Evolutionary conservation across 2,113 vertebrate genomes (phyloP), one percentile per base, ranked within the genome.

Genomic region (Cyprinodon variegatus): DNA sequence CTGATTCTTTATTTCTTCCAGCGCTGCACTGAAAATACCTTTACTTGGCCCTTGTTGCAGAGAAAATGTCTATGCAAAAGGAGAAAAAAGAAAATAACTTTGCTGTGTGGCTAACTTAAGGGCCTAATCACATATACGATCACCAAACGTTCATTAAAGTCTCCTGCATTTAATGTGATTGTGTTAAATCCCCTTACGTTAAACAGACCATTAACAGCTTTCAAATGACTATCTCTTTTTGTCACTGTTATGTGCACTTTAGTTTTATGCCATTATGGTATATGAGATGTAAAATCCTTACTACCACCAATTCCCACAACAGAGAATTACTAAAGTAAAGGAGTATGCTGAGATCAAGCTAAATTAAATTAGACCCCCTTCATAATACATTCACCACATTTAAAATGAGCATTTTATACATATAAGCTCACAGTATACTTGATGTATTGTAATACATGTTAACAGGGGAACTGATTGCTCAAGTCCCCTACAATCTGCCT

Each of bases 91-190:
- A 65, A 72, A 70, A 15, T 63, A 72, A 20, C 50, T 70, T 43
- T 48, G 48, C 64, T 82, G 43, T 57, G 76, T 78, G 63, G 65
- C 66, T 67, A 87, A 83, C 77, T 76, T 75, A 73, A 81, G 60
- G 74, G 74, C 38, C 74, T 70, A 53, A 86, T 86, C 74, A 89
- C 75, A 77, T 66, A 75, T 68, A 83, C 84, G 89, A 87, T 77
- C 72, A 76, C 74, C 65, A 67, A 66, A 72, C 72, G 70, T 86
- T 85, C 7, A 72, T 72, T 73, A 40, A 80, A 43, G 70, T 77
- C 68, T 87, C 81, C 83, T 76, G 75, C 65, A 70, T 81, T 78
- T 83, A 79, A 80, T 86, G 87, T 83, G 83, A 81, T 83, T 74
- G 68, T 76, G 59, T 81, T 85, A 61, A 89, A 84, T 83, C 76